A percentile compares a stretch with the other conserved stretches of the same genome.
Evolutionary conservation across 2,797 vertebrate species (phyloP).

Genomic region (Sciaenops ocellatus): DNA sequence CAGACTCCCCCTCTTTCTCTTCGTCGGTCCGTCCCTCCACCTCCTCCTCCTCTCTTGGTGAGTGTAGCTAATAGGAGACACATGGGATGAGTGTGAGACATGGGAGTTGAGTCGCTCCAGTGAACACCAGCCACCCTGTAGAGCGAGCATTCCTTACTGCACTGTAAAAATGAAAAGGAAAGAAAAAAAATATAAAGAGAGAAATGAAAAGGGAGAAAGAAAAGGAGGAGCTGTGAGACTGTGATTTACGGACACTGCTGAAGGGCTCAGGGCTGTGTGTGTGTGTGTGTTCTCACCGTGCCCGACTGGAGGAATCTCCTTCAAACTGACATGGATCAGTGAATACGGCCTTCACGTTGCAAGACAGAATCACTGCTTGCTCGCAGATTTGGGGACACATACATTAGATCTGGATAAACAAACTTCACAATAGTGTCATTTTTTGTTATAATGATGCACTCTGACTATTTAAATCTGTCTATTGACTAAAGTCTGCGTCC

Average conservation of each 20-base stretch:
- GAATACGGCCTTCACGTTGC: constrained; percentile 51
- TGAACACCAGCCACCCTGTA: constrained; percentile 80
- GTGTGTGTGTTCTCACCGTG: constrained; percentile 63
- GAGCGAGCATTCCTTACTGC: constrained; percentile 78
- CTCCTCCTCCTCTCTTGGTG: constrained; percentile 69
- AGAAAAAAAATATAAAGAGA: constrained; percentile 37
- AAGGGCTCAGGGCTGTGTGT: constrained; percentile 66
- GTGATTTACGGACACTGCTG: constrained; percentile 76
- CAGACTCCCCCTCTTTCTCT: constrained; percentile 46
- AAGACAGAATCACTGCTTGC: constrained; percentile 39
- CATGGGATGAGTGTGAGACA: constrained; percentile 84
- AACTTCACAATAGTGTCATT: constrained; percentile 25
- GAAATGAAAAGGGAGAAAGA: constrained; percentile 64
- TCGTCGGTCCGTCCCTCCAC: constrained; percentile 33
- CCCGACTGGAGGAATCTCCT: constrained; percentile 74
- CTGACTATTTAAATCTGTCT: not conserved
- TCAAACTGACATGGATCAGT: constrained; percentile 68
- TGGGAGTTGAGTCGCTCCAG: constrained; percentile 81
- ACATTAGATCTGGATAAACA: constrained; percentile 16
- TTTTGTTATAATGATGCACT: constrained; percentile 13
- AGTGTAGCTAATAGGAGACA: constrained; percentile 78
- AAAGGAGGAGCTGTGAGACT: constrained; percentile 67
- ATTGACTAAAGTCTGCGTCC: constrained; percentile 15
- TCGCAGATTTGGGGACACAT: constrained; percentile 16
- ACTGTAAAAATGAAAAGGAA: constrained; percentile 68